Evolutionary conservation across 23 tunicate genomes (phyloP).

Genomic region (Styela plicata): DNA sequence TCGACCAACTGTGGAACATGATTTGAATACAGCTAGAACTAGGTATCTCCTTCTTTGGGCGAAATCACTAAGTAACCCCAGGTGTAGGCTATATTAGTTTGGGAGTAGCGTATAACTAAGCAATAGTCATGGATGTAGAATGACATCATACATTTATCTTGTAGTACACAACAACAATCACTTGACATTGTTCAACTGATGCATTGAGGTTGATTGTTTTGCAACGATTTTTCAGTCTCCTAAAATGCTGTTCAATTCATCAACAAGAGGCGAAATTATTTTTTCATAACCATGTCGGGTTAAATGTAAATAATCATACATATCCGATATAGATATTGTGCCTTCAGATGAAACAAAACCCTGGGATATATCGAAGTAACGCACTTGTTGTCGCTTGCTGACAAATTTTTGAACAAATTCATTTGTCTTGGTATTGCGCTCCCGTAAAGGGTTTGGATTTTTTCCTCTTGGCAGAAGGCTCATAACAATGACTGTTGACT

Average conservation of each 20-base stretch:
- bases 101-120: too few species aligned
- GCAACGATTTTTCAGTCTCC: constrained; percentile 14
- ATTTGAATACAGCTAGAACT: too few species aligned
- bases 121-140: too few species aligned
- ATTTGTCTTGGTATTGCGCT: neutral
- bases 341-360: constrained; percentile 34
- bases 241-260: constrained; percentile 8
- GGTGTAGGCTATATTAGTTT: too few species aligned
- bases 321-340: constrained; percentile 25
- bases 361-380: constrained; percentile 8
- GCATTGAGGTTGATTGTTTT: too few species aligned
- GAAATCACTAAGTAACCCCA: too few species aligned
- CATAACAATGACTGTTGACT: neutral
- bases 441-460: constrained; percentile 23
- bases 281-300: constrained; percentile 28
- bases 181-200: too few species aligned
- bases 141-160: neutral
- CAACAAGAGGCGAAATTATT: constrained; percentile 3
- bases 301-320: constrained; percentile 34
- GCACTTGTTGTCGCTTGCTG: neutral
- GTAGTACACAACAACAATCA: neutral
- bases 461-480: constrained; percentile 28
- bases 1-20: too few species aligned
- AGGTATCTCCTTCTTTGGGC: too few species aligned
- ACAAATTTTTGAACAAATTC: constrained; percentile 5